Base-by-base conservation (phyloP, 2,113 vertebrate genomes). In the Amphilophus citrinellus region DNA sequence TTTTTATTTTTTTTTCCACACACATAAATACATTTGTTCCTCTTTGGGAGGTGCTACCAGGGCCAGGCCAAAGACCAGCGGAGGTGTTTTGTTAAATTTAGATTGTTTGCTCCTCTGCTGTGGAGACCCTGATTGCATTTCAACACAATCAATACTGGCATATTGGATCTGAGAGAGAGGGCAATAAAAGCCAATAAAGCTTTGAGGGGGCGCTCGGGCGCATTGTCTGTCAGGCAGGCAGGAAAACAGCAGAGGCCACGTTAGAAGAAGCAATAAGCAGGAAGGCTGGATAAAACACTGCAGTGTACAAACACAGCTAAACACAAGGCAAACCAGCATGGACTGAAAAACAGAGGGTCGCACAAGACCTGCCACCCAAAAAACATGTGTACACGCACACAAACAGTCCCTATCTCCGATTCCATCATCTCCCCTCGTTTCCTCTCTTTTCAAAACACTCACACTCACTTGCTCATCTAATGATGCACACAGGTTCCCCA, bases 111-210 rank as follows among this genome's bases (percentile, higher is more conserved):
- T 90, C 79, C 85, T 84, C 90, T 44, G 87, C 86, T 86, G 88
- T 65, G 86, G 91, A 89, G 90, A 71, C 89, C 60, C 89, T 93
- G 93, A 95, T 94, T 95, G 93, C 91, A 91, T 95, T 95, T 94
- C 89, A 91, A 88, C 90, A 93, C 92, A 94, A 95, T 95, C 94
- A 90, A 95, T 95, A 94, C 89, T 80, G 93, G 85, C 89, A 93
- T 91, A 90, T 92, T 92, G 90, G 93, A 93, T 91, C 93, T 89
- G 88, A 94, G 91, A 76, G 90, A 89, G 92, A 92, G 87, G 91
- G 90, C 94, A 95, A 95, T 94, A 91, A 91, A 89, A 93, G 89
- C 87, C 87, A 92, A 94, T 94, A 92, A 92, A 93, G 81, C 89
- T 91, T 61, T 61, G 88, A 83, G 89, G 87, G 87, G 90, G 87